A percentile compares a stretch with the other conserved stretches of the same genome.
phyloP scores from a whole-genome alignment of 2,797 vertebrate species.

The Lateolabrax maculatus region DNA sequence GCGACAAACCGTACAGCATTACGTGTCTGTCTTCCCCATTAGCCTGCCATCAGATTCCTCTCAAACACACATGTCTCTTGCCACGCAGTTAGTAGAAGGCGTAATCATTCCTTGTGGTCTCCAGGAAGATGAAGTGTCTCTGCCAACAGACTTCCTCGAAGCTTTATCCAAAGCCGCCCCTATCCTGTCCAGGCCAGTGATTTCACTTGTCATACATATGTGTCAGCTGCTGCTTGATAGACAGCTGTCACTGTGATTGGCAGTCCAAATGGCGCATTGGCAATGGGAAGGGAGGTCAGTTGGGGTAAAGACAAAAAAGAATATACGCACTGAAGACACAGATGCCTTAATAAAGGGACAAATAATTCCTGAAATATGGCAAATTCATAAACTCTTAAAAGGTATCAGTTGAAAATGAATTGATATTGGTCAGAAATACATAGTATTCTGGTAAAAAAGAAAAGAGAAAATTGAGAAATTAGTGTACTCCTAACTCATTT shows the following conservation, averaged over 20 bases:
- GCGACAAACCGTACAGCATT: neutral
- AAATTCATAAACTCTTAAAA: neutral
- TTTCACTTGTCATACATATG: conserved; percentile 35
- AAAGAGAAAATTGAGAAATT: neutral
- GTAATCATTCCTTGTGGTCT: conserved; percentile 25
- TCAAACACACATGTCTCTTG: neutral
- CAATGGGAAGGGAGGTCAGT: neutral
- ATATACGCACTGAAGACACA: neutral
- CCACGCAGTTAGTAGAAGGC: neutral
- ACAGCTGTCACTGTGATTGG: conserved; percentile 33
- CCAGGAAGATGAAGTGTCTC: conserved; percentile 32
- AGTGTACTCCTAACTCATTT: neutral
- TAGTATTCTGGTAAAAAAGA: neutral
- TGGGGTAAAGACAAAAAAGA: neutral
- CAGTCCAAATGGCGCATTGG: conserved; percentile 26
- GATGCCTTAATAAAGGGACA: neutral
- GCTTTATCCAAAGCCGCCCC: neutral
- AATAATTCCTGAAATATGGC: neutral
- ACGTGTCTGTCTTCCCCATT: neutral
- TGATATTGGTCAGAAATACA: neutral
- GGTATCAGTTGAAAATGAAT: neutral
- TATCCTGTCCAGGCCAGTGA: conserved; percentile 16
- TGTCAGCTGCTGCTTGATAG: conserved; percentile 42
- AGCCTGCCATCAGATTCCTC: conserved; percentile 12
- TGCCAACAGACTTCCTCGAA: conserved; percentile 8